A percentile compares a stretch with the other conserved stretches of the same genome.
Evolutionary conservation across 2,888 invertebrate genomes (phyloP).

Genomic region (Eupithecia subfuscata): DNA sequence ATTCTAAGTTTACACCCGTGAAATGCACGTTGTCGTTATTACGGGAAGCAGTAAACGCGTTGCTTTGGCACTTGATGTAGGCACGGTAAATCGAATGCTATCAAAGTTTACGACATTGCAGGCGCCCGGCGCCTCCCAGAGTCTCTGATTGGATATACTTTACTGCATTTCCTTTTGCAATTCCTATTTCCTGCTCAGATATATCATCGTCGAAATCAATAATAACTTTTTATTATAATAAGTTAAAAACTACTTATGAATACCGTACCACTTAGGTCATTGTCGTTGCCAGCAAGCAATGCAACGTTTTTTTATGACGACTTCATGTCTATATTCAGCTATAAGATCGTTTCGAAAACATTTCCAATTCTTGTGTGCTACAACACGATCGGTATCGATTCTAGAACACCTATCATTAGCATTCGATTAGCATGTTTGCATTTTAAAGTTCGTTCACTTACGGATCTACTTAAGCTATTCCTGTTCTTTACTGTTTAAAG

Average conservation of each 20-base stretch:
- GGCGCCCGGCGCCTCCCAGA: conserved; percentile 66
- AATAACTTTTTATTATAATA: conserved; percentile 38
- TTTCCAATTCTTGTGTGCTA: conserved; percentile 43
- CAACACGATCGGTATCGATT: conserved; percentile 44
- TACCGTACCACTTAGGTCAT: conserved; percentile 42
- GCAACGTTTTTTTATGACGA: conserved; percentile 36
- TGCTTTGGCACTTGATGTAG: conserved; percentile 45
- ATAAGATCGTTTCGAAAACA: conserved; percentile 40
- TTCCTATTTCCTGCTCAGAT: conserved; percentile 69
- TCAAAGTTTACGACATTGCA: conserved; percentile 74
- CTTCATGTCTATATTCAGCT: conserved; percentile 38
- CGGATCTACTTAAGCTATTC: conserved; percentile 35
- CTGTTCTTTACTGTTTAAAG: conserved; percentile 26
- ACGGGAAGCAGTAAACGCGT: conserved; percentile 47
- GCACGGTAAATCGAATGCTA: conserved; percentile 64
- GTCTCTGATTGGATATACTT: conserved; percentile 68
- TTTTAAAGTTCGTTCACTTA: conserved; percentile 48
- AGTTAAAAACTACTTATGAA: conserved; percentile 30
- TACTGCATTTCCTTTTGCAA: conserved; percentile 69
- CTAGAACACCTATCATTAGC: conserved; percentile 48
- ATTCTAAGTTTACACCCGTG: conserved; percentile 31
- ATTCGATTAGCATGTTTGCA: conserved; percentile 49
- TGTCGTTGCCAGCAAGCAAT: conserved; percentile 29
- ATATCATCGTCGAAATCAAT: conserved; percentile 46
- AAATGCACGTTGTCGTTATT: conserved; percentile 48